phyloP scores from a whole-genome alignment of 1,140 invertebrate genomes.

The Cryptotermes secundus region DNA sequence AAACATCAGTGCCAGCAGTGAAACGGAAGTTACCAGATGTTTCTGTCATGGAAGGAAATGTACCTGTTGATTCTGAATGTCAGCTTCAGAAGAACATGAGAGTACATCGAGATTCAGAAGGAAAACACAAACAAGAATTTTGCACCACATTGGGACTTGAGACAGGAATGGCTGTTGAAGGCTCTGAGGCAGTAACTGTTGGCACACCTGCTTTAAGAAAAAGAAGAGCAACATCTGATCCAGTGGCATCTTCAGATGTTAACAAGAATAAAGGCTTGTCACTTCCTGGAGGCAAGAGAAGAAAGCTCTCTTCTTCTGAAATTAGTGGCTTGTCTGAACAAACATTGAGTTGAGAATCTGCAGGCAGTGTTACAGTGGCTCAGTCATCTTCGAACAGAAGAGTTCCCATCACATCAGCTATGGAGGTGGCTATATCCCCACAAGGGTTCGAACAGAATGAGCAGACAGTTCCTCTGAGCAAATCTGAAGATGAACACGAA shows the following conservation, averaged over 20 bases:
- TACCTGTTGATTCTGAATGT: background rate
- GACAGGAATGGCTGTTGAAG: background rate
- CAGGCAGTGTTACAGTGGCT: background rate
- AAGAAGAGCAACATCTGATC: background rate
- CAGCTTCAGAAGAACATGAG: no score
- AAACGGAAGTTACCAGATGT: background rate
- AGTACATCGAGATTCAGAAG: no score
- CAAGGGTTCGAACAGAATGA: background rate
- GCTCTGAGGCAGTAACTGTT: background rate
- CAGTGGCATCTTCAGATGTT: background rate
- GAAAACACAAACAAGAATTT: no score
- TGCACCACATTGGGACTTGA: background rate
- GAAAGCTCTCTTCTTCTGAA: background rate
- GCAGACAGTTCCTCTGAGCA: background rate
- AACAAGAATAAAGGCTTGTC: background rate
- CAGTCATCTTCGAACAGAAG: background rate
- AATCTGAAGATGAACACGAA: background rate
- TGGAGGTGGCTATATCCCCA: background rate
- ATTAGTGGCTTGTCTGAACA: background rate
- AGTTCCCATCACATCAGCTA: background rate
- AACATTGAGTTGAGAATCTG: background rate
- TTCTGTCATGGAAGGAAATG: background rate
- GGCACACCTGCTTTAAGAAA: background rate
- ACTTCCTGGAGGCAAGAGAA: background rate
- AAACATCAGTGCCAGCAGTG: background rate